phyloP scores from a whole-genome alignment of 2,888 invertebrate genomes.

The Ophion slaviceki region DNA sequence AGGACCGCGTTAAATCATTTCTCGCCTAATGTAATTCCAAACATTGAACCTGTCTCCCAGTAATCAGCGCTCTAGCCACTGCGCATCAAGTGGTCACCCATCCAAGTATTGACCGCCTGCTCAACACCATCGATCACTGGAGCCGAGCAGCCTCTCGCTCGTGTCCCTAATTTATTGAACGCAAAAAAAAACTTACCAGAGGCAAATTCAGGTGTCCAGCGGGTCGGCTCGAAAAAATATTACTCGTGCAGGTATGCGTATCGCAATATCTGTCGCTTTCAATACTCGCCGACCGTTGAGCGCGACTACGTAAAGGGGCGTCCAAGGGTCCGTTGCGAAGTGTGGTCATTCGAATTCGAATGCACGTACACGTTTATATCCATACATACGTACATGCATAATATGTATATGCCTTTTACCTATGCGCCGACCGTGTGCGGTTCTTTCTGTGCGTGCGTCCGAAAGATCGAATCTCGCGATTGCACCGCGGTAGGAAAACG shows the following conservation, averaged over 20 bases:
- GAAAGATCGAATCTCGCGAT: constrained; percentile 62
- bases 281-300: constrained; percentile 7
- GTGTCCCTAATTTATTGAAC: too few relatives aligned
- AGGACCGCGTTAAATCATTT: too few relatives aligned
- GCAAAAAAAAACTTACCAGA: too few relatives aligned
- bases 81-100: too few relatives aligned
- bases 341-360: constrained; percentile 45
- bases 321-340: constrained; percentile 34
- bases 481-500: constrained; percentile 45
- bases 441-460: constrained; percentile 43
- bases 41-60: too few relatives aligned
- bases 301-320: constrained; percentile 35
- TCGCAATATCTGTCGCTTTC: constrained; percentile 2
- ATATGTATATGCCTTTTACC: constrained; percentile 14
- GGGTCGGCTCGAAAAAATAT: neutral
- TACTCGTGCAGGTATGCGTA: neutral
- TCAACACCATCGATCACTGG: too few relatives aligned
- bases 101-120: too few relatives aligned
- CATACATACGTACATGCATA: neutral
- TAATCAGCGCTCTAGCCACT: too few relatives aligned
- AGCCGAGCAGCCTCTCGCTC: too few relatives aligned
- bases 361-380: constrained; percentile 10
- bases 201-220: too few relatives aligned
- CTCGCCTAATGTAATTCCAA: too few relatives aligned
- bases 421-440: constrained; percentile 23